Percentiles rank a stretch among this genome's conserved stretches.
These are phyloP conservation scores for Syrista parreyssii DNA, from an alignment of 2,888 invertebrate species.

Conservation along the genomic window DNA sequence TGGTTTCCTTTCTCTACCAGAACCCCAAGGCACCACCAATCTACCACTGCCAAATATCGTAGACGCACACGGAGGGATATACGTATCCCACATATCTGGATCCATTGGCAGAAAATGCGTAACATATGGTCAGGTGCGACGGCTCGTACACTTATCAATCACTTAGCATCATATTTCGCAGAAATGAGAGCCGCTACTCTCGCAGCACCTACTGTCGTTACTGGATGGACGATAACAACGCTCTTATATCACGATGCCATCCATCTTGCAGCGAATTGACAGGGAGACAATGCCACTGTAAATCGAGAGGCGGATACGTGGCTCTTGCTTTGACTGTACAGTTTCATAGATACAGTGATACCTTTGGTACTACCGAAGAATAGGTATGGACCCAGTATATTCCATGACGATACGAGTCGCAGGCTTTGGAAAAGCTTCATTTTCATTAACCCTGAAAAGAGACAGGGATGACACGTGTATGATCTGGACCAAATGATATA, in stretches of 20 bases:
- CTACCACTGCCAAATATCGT: not conserved
- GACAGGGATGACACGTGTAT: not conserved
- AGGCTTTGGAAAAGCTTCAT: not conserved
- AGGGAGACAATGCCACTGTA: slow-evolving; percentile 32
- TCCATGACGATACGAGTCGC: not conserved
- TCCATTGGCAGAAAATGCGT: slow-evolving; percentile 25
- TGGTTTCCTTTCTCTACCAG: not conserved
- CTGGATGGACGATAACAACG: slow-evolving; percentile 25
- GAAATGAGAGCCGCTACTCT: slow-evolving; percentile 14
- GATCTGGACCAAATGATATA: not conserved
- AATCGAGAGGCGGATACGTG: not conserved
- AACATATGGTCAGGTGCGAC: slow-evolving; percentile 43
- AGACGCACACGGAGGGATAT: not conserved
- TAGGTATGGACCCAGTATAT: not conserved
- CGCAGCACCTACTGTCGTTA: slow-evolving; percentile 4
- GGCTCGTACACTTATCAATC: slow-evolving; percentile 50
- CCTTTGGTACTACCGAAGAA: not conserved
- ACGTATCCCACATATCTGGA: not conserved
- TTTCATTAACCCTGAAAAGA: not conserved
- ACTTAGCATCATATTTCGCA: slow-evolving; percentile 35
- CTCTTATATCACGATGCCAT: slow-evolving; percentile 36
- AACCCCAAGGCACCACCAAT: not conserved
- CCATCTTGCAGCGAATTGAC: slow-evolving; percentile 42
- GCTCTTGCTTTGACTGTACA: not conserved
- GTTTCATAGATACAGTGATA: not conserved